phyloP scores from a whole-genome alignment of 2,797 vertebrate species.

The Falco concolor region DNA sequence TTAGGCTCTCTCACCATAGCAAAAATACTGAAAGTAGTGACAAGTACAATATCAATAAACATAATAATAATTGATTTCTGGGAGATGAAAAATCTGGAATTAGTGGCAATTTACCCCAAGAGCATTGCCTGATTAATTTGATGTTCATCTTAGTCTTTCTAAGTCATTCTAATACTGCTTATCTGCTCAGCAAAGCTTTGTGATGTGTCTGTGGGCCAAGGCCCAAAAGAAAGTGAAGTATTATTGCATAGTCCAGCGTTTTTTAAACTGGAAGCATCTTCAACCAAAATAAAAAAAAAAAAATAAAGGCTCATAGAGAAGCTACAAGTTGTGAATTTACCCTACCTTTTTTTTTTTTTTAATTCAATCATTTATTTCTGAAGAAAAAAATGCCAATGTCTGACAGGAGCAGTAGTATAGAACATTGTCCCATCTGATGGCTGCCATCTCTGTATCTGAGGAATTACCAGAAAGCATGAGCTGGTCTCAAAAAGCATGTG shows the following conservation, averaged over 20 bases:
- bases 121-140: constrained; percentile 76
- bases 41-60: constrained; percentile 79
- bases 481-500: background rate
- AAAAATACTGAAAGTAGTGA: constrained; percentile 69
- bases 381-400: background rate
- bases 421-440: background rate
- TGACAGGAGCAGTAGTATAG: background rate
- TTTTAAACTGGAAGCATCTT: background rate
- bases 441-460: background rate
- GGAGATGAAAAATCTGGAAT: constrained; percentile 78
- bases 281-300: background rate
- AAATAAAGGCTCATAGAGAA: background rate
- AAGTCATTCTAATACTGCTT: constrained; percentile 52
- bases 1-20: constrained; percentile 54
- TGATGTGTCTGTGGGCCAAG: constrained; percentile 53
- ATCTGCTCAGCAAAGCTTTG: constrained; percentile 58
- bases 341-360: background rate
- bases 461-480: background rate
- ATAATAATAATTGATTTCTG: constrained; percentile 81
- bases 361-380: background rate
- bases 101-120: constrained; percentile 73
- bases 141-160: constrained; percentile 72
- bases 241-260: constrained; percentile 16
- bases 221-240: background rate
- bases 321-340: background rate